phyloP scores from a whole-genome alignment of 2,888 invertebrate genomes.

The Caenorhabditis auriculariae region DNA sequence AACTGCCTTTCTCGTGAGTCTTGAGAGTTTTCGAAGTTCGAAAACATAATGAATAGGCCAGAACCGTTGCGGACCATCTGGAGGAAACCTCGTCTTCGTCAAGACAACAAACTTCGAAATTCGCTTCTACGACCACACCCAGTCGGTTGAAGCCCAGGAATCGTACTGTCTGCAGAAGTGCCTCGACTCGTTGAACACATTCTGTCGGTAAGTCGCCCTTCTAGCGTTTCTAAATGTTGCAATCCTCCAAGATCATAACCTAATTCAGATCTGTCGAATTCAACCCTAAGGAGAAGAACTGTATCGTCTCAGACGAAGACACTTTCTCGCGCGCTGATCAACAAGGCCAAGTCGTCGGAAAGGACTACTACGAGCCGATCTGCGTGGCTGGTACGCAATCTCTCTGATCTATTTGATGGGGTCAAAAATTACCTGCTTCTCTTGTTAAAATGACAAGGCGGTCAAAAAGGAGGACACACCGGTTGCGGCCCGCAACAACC shows the following conservation, averaged over 20 bases:
- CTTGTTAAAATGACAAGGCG: too few species aligned
- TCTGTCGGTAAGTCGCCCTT: slow-evolving; percentile 49
- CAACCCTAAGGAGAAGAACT: slow-evolving; percentile 62
- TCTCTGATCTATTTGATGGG: too few species aligned
- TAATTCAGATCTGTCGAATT: slow-evolving; percentile 60
- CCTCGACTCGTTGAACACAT: slow-evolving; percentile 63
- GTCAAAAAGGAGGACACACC: too few species aligned
- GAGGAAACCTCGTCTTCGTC: slow-evolving; percentile 63
- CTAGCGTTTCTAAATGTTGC: background rate
- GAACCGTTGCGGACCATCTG: slow-evolving; percentile 63
- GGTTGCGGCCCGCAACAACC: too few species aligned
- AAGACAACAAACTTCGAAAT: slow-evolving; percentile 64
- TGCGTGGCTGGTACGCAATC: slow-evolving; percentile 59
- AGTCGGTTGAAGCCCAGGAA: slow-evolving; percentile 63
- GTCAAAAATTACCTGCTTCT: too few species aligned
- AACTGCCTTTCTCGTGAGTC: slow-evolving; percentile 68
- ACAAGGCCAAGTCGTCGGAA: slow-evolving; percentile 60
- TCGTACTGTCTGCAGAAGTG: slow-evolving; percentile 63
- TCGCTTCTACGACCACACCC: slow-evolving; percentile 63
- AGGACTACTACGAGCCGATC: slow-evolving; percentile 64
- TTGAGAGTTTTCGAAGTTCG: background rate
- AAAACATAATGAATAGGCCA: slow-evolving; percentile 45
- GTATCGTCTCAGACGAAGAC: slow-evolving; percentile 63
- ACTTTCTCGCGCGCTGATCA: slow-evolving; percentile 64
- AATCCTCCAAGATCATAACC: background rate